Evolutionary conservation across 2,797 vertebrate genomes (phyloP).

Genomic region (Anas capensis): DNA sequence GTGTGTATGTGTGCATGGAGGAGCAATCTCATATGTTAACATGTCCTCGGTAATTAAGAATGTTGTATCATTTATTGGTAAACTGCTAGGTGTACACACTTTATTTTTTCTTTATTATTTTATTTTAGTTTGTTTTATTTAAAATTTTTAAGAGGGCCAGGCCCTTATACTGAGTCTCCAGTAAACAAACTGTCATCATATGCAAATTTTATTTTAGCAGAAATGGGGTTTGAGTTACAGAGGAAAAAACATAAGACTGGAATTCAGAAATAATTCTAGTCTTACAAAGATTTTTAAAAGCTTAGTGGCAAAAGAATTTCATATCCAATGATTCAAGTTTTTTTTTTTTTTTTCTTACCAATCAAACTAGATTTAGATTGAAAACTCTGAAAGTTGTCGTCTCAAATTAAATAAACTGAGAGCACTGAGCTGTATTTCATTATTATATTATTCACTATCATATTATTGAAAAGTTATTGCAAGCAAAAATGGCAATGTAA

Average conservation of each 20-base stretch:
- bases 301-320: background rate
- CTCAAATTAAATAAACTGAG: background rate
- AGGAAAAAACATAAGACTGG: background rate
- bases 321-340: background rate
- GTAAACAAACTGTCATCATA: background rate
- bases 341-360: background rate
- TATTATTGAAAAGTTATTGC: background rate
- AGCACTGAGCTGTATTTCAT: background rate
- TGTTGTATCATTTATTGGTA: background rate
- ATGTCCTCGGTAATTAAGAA: background rate
- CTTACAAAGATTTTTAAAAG: background rate
- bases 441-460: background rate
- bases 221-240: background rate
- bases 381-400: background rate
- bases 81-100: background rate
- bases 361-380: background rate
- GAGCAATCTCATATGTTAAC: background rate
- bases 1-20: fast-evolving
- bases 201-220: background rate
- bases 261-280: background rate
- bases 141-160: background rate
- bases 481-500: background rate
- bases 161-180: background rate
- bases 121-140: background rate
- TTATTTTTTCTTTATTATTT: background rate